Conservation (phyloP, 2,888 invertebrate genomes). For the Diadegma fenestrale region DNA sequence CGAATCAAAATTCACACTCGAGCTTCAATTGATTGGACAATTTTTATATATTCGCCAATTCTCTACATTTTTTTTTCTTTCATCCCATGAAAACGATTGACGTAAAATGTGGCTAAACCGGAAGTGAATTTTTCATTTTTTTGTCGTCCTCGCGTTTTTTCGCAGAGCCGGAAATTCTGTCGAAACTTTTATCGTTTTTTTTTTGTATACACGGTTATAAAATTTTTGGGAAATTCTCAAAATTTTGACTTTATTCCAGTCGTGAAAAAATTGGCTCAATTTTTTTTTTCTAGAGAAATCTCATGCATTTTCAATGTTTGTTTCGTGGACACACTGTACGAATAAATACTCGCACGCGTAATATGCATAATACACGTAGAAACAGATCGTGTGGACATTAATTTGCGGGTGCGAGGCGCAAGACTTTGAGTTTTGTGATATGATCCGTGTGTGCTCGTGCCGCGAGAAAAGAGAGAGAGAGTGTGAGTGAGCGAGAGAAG, state of each 20-base stretch:
- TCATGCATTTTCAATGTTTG: not conserved
- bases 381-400: slow-evolving; percentile 11
- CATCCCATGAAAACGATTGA: slow-evolving; percentile 1
- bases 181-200: no score
- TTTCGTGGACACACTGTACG: not conserved
- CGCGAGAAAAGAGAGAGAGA: slow-evolving; percentile 62
- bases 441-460: slow-evolving; percentile 74
- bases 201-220: no score
- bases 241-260: not conserved
- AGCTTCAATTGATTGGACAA: not conserved
- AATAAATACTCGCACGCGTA: not conserved
- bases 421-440: slow-evolving; percentile 69
- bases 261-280: not conserved
- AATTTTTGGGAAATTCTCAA: no score
- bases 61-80: not conserved
- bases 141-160: no score
- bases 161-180: no score
- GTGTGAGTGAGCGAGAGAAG: slow-evolving; percentile 56
- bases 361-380: slow-evolving; percentile 6
- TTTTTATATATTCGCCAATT: not conserved
- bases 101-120: not conserved
- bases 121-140: not conserved
- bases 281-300: not conserved
- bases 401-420: slow-evolving; percentile 30
- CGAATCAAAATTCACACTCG: not conserved